phyloP scores from a whole-genome alignment of 2,797 vertebrate genomes.

The Sphenopsis melanotis region DNA sequence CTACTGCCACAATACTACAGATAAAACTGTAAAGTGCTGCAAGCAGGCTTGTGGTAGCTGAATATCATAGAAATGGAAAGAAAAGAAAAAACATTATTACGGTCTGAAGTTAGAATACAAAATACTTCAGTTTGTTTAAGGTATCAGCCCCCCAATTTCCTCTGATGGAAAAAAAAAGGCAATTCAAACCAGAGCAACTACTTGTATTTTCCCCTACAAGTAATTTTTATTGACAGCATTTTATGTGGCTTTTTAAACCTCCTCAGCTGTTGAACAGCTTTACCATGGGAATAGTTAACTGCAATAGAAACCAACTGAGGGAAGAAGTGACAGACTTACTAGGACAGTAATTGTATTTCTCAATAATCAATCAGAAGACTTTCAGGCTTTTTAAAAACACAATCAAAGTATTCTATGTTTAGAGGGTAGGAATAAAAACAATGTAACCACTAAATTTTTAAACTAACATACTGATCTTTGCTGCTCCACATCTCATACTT shows the following conservation, averaged over 20 bases:
- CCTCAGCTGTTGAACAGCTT: not conserved
- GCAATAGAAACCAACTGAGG: rapidly evolving
- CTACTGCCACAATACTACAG: constrained; percentile 92
- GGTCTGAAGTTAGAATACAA: not conserved
- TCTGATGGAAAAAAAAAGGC: not conserved
- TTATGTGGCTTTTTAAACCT: not conserved
- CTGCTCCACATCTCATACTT: not conserved
- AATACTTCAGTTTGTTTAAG: not conserved
- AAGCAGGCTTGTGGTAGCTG: constrained; percentile 95
- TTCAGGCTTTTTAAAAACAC: not conserved
- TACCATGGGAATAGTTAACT: not conserved
- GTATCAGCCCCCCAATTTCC: not conserved
- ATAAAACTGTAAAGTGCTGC: constrained; percentile 94
- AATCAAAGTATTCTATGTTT: not conserved
- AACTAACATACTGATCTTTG: not conserved
- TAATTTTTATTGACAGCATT: not conserved
- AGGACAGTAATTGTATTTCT: not conserved
- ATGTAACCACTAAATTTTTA: not conserved
- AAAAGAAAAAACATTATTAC: not conserved
- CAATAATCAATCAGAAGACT: not conserved
- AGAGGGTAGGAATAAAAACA: not conserved
- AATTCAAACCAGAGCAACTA: not conserved
- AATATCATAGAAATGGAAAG: not conserved
- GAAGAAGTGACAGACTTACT: not conserved
- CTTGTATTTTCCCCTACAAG: not conserved